Conservation (phyloP, 1,140 invertebrate species). For the Bombus picipes region DNA sequence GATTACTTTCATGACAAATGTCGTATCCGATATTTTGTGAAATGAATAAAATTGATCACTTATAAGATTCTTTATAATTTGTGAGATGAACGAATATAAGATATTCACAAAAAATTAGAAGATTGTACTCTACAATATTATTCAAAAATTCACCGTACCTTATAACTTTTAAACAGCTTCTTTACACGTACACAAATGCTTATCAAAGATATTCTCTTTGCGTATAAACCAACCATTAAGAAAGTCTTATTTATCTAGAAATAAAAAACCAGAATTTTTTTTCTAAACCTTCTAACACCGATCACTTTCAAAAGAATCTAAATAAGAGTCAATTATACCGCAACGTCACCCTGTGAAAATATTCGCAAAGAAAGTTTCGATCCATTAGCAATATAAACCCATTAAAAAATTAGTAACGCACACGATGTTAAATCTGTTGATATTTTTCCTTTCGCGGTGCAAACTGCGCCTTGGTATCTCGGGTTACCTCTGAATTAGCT, state of each 20-base stretch:
- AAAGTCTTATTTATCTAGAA: neutral
- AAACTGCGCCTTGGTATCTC: conserved; percentile 6
- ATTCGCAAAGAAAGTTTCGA: neutral
- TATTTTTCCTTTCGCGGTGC: neutral
- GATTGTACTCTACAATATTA: too few relatives aligned
- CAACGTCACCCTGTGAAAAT: neutral
- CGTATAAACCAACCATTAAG: neutral
- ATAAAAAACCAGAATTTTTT: neutral
- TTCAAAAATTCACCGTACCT: too few relatives aligned
- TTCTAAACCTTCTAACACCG: neutral
- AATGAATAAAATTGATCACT: too few relatives aligned
- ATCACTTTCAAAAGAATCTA: neutral
- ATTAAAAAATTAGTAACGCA: neutral
- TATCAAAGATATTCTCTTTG: neutral
- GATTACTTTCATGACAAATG: neutral
- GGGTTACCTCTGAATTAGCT: conserved; percentile 21
- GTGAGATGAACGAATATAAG: too few relatives aligned
- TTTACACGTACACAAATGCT: neutral
- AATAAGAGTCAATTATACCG: neutral
- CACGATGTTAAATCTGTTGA: conserved; percentile 13
- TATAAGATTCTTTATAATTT: too few relatives aligned
- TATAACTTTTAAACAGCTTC: too few relatives aligned
- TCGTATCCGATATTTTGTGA: too few relatives aligned
- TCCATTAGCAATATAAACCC: neutral
- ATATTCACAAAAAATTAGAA: too few relatives aligned